Evolutionary conservation across 2,113 vertebrate species (phyloP).

Genomic region (Engystomops pustulosus): DNA sequence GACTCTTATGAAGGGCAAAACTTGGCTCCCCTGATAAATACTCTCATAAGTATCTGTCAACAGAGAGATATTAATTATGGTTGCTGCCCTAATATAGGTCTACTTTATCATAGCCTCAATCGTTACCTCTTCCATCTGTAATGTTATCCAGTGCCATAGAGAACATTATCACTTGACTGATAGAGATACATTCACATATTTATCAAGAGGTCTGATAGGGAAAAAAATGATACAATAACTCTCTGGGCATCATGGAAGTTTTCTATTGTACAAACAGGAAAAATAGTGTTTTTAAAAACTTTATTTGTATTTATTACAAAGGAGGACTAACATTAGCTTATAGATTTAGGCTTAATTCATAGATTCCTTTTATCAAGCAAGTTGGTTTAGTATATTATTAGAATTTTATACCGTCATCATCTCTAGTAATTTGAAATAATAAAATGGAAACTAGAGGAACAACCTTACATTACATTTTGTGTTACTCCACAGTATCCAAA

Average conservation of each 20-base stretch:
- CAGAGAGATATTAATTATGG: slow-evolving; percentile 15
- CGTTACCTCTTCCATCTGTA: slow-evolving; percentile 22
- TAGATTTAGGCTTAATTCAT: background rate
- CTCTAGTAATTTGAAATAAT: too few species aligned
- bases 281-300: background rate
- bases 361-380: background rate
- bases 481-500: too few species aligned
- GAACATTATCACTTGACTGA: background rate
- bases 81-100: background rate
- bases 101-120: background rate
- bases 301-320: background rate
- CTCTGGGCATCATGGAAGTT: background rate
- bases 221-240: slow-evolving; percentile 4
- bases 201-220: slow-evolving; percentile 8
- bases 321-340: background rate
- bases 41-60: slow-evolving; percentile 39
- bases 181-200: background rate
- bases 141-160: slow-evolving; percentile 1
- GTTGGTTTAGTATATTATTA: background rate
- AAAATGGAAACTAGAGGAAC: too few species aligned
- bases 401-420: background rate
- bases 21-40: slow-evolving; percentile 29
- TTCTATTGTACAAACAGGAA: background rate
- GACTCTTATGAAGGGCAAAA: background rate
- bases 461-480: too few species aligned